phyloP scores from a whole-genome alignment of 2,797 vertebrate species.

The Lepus townsendii region DNA sequence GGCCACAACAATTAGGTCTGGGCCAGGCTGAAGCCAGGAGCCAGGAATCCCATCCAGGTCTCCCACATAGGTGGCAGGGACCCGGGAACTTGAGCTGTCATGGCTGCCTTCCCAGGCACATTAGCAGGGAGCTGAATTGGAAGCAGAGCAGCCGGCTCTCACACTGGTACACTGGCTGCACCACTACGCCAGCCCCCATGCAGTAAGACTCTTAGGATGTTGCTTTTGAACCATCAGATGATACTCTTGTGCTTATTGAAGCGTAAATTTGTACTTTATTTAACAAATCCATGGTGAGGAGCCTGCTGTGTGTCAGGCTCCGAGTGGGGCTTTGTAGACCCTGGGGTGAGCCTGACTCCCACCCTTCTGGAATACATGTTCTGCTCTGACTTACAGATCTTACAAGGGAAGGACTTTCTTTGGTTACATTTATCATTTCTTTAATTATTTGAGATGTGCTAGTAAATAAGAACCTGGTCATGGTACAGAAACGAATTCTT shows the following conservation, averaged over 20 bases:
- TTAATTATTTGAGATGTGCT: constrained; percentile 1
- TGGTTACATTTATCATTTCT: background rate
- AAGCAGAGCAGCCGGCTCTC: no score
- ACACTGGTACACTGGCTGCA: no score
- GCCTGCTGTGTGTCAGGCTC: background rate
- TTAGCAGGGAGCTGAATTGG: no score
- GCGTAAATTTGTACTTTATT: background rate
- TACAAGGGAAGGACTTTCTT: background rate
- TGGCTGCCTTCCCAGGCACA: no score
- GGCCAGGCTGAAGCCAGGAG: no score
- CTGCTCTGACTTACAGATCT: background rate
- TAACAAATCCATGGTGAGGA: background rate
- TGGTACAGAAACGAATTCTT: background rate
- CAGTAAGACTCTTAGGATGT: background rate
- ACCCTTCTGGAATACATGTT: background rate
- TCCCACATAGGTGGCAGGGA: no score
- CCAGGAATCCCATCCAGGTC: no score
- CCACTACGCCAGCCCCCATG: no score
- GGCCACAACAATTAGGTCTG: no score
- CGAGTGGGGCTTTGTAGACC: background rate
- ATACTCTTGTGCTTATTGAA: constrained; percentile 30
- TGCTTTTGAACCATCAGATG: background rate
- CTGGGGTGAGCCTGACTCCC: background rate
- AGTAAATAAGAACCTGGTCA: constrained; percentile 29
- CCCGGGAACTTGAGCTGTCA: no score